A percentile compares a stretch with the other conserved stretches of the same genome.
phyloP scores from a whole-genome alignment of 2,113 vertebrate genomes.

The Pseudolaguvia tuberculata region DNA sequence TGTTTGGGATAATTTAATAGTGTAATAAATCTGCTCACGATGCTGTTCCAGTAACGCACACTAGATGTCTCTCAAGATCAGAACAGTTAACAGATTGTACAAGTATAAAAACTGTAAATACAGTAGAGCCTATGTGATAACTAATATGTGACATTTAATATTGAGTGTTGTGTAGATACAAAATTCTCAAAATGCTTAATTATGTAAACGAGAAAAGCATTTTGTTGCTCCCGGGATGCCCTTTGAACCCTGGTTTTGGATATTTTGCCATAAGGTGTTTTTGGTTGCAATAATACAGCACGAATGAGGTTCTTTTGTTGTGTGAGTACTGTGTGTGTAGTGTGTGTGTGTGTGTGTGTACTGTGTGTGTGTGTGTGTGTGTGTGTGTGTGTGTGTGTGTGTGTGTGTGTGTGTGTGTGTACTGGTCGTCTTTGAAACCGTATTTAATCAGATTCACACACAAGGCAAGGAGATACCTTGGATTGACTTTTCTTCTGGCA shows the following conservation, averaged over 20 bases:
- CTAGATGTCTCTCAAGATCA: background rate
- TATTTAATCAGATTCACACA: slow-evolving; percentile 24
- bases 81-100: too few species aligned
- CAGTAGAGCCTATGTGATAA: too few species aligned
- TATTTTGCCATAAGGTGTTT: slow-evolving; percentile 28
- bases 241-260: background rate
- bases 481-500: slow-evolving; percentile 11
- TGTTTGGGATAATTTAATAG: too few species aligned
- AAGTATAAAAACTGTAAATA: too few species aligned
- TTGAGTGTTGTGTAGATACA: too few species aligned
- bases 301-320: too few species aligned
- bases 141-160: too few species aligned
- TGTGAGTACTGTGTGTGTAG: too few species aligned
- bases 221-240: background rate
- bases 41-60: background rate
- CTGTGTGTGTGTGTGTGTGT: slow-evolving; percentile 1
- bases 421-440: slow-evolving; percentile 17
- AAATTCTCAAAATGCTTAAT: too few species aligned
- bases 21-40: background rate
- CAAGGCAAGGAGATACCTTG: slow-evolving; percentile 15
- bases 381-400: background rate
- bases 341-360: too few species aligned
- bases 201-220: too few species aligned
- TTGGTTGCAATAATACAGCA: slow-evolving; percentile 22
- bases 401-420: background rate